A percentile compares a stretch with the other conserved stretches of the same genome.
Evolutionary conservation across 37 sponge, comb jelly and placozoan species (phyloP).

Genomic region (Diacarnus erythraeanus): DNA sequence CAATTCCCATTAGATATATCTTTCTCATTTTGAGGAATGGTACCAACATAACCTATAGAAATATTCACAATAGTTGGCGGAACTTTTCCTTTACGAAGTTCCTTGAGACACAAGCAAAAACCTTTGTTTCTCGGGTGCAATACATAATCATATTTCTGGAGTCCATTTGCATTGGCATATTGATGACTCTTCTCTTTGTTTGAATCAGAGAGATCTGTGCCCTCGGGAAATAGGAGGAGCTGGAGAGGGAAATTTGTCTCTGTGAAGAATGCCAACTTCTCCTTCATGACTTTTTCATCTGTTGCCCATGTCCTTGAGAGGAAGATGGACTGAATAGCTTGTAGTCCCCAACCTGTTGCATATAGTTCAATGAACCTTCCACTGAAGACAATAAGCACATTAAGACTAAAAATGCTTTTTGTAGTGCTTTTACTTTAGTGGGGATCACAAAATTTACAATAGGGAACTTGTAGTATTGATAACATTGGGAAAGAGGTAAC

Average conservation of each 20-base stretch:
- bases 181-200: slow-evolving; percentile 59
- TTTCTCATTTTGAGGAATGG: slow-evolving; percentile 70
- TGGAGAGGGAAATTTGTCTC: slow-evolving; percentile 65
- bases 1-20: slow-evolving; percentile 59
- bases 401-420: too few relatives aligned
- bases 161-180: slow-evolving; percentile 67
- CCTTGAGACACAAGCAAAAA: slow-evolving; percentile 69
- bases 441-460: too few relatives aligned
- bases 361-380: too few relatives aligned
- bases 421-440: too few relatives aligned
- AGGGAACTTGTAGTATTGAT: too few relatives aligned
- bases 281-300: slow-evolving; percentile 62
- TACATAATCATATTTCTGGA: slow-evolving; percentile 71
- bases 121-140: slow-evolving; percentile 89
- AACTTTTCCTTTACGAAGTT: slow-evolving; percentile 27
- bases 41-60: slow-evolving; percentile 57
- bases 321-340: slow-evolving; percentile 68
- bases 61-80: slow-evolving; percentile 36
- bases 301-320: slow-evolving; percentile 78
- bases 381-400: too few relatives aligned
- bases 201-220: slow-evolving; percentile 76
- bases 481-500: too few relatives aligned
- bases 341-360: slow-evolving; percentile 85
- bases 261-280: slow-evolving; percentile 49
- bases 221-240: slow-evolving; percentile 92